phyloP scores from a whole-genome alignment of 2,797 vertebrate species.

The Botia almorhae region DNA sequence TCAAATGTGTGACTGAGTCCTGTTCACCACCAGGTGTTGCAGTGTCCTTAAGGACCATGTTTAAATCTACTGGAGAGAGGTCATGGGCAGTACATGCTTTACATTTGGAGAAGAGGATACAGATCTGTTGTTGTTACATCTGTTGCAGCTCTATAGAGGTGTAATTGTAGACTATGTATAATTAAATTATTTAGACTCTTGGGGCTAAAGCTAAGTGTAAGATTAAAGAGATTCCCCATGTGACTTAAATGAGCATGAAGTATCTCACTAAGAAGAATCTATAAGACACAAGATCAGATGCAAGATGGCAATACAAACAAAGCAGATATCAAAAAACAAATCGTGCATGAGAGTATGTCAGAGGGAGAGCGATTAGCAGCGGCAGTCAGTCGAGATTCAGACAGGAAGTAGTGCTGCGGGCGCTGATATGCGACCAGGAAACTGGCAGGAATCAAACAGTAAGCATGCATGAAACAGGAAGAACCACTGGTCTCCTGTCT shows the following conservation, averaged over 20 bases:
- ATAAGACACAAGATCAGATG: not conserved
- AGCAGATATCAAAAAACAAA: constrained; percentile 2
- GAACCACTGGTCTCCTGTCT: constrained; percentile 64
- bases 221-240: not conserved
- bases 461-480: constrained; percentile 76
- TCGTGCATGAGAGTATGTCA: constrained; percentile 43
- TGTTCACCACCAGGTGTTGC: not conserved
- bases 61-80: not conserved
- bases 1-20: not conserved
- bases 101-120: constrained; percentile 7
- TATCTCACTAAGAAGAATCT: not conserved
- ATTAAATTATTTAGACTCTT: constrained; percentile 7
- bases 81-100: not conserved
- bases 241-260: not conserved
- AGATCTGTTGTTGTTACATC: constrained; percentile 21
- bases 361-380: constrained; percentile 62
- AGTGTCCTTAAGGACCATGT: not conserved
- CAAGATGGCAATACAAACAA: constrained; percentile 5
- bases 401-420: constrained; percentile 80
- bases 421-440: constrained; percentile 81
- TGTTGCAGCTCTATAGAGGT: constrained; percentile 7
- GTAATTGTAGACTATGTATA: constrained; percentile 2
- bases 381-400: constrained; percentile 62
- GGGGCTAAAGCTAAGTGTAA: constrained; percentile 1
- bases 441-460: constrained; percentile 75